Evolutionary conservation across 1,140 invertebrate genomes (phyloP), one percentile per base, ranked within the genome.

Genomic region (Goniozus legneri): DNA sequence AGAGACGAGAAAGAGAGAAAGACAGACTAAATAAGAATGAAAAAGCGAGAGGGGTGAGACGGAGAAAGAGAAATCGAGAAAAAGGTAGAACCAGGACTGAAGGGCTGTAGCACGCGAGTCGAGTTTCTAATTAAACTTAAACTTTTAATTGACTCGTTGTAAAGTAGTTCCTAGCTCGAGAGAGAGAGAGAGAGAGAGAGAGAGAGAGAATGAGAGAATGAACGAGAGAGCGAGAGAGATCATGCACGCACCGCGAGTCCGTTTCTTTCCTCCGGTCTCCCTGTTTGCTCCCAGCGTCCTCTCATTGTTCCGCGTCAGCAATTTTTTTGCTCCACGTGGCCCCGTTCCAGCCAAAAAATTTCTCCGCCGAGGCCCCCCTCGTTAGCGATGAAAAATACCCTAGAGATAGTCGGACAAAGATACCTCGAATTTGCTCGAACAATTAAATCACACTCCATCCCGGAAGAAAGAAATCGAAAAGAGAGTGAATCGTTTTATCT

Each of bases 111-210:
- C 51, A 51, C 53, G 53, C 50, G 38, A 50, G 43, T 41, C 48
- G 56, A 73, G 69, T 69, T 73, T 72, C 67, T 72, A 73, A 75
- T 73, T 73, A 75, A 75, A 75, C 69, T 73, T 65, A 56, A 75
- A 75, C 72, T 75, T 75, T 73, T 75, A 75, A 75, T 75, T 71
- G 72, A 75, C 70, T 71, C 63, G 62, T 70, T 71, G 60, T 58
- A 54, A 62, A 68, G 56, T 54, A 65, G 63, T 71, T 65, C 58
- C 54, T 58, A 52, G 48, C 53, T 33, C 58, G 56, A 64, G 58
- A n/a, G n/a, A n/a, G n/a, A n/a, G n/a, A n/a, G n/a, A n/a, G n/a
- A n/a, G n/a, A n/a, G n/a, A n/a, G n/a, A n/a, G n/a, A n/a, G n/a
- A n/a, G n/a, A n/a, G n/a, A n/a, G n/a, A n/a, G n/a, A n/a, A n/a